phyloP scores from a whole-genome alignment of 2,797 vertebrate species.

The Taeniopygia guttata region DNA sequence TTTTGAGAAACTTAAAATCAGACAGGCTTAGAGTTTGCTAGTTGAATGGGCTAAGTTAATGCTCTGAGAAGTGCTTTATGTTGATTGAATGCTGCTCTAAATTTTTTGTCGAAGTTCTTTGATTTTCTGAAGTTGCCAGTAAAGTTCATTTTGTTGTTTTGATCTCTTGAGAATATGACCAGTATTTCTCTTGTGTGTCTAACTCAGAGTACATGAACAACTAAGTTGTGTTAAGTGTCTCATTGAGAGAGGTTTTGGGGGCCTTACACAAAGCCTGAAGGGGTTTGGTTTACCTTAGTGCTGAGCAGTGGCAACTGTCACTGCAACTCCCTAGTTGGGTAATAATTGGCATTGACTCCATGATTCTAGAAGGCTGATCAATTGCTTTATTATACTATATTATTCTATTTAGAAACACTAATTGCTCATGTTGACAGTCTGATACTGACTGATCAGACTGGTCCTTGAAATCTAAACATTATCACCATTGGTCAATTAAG shows the following conservation, averaged over 20 bases:
- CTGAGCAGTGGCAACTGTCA: not conserved
- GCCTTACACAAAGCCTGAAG: not conserved
- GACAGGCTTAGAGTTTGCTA: not conserved
- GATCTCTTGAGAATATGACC: not conserved
- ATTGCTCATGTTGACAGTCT: no score
- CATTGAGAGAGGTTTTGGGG: accelerated
- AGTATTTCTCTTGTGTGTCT: not conserved
- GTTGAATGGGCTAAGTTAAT: not conserved
- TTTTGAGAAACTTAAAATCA: not conserved
- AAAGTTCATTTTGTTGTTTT: not conserved
- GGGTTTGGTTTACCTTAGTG: not conserved
- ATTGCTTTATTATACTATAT: no score
- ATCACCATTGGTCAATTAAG: no score
- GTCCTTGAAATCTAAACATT: no score
- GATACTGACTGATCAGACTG: no score
- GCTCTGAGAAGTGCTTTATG: not conserved
- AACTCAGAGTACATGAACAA: not conserved
- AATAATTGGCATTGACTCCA: no score
- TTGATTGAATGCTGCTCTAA: not conserved
- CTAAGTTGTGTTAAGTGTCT: not conserved
- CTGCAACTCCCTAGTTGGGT: no score
- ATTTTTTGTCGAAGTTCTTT: not conserved
- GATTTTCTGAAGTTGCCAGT: not conserved
- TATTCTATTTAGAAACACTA: no score
- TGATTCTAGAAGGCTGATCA: no score